These are phyloP conservation scores for Alosa alosa DNA, from an alignment of 2,113 vertebrate species.

Conservation along the genomic window DNA sequence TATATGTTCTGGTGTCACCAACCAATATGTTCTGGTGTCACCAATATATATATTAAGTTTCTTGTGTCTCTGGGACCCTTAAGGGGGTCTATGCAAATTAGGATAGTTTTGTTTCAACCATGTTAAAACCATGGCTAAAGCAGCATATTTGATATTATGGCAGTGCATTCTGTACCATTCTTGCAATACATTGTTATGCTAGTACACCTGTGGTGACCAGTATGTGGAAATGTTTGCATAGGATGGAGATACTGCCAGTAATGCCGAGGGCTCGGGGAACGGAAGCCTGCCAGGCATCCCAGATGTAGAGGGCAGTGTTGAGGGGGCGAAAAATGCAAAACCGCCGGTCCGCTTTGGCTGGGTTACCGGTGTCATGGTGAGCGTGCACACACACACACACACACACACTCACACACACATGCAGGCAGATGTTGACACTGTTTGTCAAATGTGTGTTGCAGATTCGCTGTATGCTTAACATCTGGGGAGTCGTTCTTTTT, in stretches of 20 bases:
- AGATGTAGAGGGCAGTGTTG: constrained; percentile 30
- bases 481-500: constrained; percentile 73
- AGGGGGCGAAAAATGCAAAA: constrained; percentile 7
- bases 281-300: neutral
- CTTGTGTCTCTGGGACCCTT: too few species aligned
- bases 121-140: neutral
- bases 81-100: too few species aligned
- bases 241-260: constrained; percentile 45
- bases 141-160: neutral
- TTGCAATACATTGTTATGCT: neutral
- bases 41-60: too few species aligned
- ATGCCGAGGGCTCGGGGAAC: constrained; percentile 29
- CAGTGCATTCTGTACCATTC: neutral
- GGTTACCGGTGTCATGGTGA: constrained; percentile 70
- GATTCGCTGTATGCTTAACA: constrained; percentile 75
- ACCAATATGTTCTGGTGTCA: too few species aligned
- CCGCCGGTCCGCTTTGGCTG: constrained; percentile 65
- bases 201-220: neutral
- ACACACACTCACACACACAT: neutral
- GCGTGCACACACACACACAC: neutral
- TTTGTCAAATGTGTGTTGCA: constrained; percentile 31
- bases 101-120: too few species aligned
- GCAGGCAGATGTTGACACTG: neutral
- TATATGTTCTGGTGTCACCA: too few species aligned
- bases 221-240: constrained; percentile 30